Evolutionary conservation across 2,888 invertebrate species (phyloP).

Genomic region (Oscheius sp.): DNA sequence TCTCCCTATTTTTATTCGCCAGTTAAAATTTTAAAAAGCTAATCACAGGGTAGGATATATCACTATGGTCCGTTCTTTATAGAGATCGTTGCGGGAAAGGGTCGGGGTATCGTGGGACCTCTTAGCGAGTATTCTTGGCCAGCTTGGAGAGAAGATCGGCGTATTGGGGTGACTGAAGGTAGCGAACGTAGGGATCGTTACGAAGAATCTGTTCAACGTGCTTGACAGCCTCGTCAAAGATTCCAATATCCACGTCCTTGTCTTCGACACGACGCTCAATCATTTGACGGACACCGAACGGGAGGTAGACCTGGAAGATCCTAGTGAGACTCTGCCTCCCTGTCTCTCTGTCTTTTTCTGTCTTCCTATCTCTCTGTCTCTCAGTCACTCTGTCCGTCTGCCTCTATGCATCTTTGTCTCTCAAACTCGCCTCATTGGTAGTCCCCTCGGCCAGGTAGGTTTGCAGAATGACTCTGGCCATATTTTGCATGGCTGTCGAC

Average conservation of each 20-base stretch:
- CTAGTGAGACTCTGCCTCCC: neutral
- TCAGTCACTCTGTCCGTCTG: too few relatives aligned
- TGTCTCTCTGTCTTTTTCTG: too few relatives aligned
- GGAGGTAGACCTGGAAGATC: conserved; percentile 65
- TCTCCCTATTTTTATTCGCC: too few relatives aligned
- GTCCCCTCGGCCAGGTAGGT: conserved; percentile 69
- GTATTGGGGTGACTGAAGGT: conserved; percentile 67
- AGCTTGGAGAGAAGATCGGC: conserved; percentile 55
- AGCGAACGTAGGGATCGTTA: conserved; percentile 72
- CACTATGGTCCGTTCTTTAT: too few relatives aligned
- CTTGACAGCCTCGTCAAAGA: conserved; percentile 72
- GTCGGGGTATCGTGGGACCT: neutral
- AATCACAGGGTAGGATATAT: too few relatives aligned
- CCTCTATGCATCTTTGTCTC: neutral
- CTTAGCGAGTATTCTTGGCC: conserved; percentile 21
- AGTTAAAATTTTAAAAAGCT: too few relatives aligned
- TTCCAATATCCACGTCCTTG: conserved; percentile 65
- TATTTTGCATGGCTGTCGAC: conserved; percentile 64
- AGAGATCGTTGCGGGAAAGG: neutral
- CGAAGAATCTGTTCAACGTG: conserved; percentile 68
- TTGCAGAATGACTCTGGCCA: conserved; percentile 67
- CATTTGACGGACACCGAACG: conserved; percentile 69
- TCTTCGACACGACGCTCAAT: conserved; percentile 64
- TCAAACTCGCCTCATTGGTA: conserved; percentile 61
- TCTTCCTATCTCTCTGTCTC: too few relatives aligned